phyloP scores from a whole-genome alignment of 2,797 vertebrate species.

The Sebastes goodei region DNA sequence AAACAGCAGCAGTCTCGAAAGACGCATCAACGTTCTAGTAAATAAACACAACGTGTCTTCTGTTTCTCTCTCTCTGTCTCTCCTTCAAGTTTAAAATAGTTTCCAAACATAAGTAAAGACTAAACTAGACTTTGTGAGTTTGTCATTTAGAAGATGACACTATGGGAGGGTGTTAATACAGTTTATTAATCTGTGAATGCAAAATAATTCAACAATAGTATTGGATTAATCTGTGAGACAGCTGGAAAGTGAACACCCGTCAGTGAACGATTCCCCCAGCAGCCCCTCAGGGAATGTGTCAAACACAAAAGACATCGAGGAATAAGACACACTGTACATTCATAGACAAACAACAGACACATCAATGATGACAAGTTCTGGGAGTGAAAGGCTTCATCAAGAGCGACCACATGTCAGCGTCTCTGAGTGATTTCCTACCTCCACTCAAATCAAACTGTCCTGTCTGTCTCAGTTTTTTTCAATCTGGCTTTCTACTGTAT shows the following conservation, averaged over 20 bases:
- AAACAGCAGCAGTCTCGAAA: not conserved
- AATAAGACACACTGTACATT: not conserved
- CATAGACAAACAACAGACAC: constrained; percentile 15
- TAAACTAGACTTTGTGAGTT: not conserved
- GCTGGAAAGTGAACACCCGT: not conserved
- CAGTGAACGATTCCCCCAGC: not conserved
- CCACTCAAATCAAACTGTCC: not conserved
- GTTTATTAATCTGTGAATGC: not conserved
- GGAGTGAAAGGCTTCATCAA: not conserved
- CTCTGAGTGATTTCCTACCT: constrained; percentile 16
- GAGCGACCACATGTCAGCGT: constrained; percentile 5
- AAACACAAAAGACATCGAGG: constrained; percentile 14
- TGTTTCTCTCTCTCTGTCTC: too few species aligned
- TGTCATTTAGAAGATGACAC: not conserved
- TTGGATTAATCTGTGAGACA: constrained; percentile 2
- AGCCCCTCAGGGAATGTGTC: constrained; percentile 4
- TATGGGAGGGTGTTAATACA: not conserved
- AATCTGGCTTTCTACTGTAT: not conserved
- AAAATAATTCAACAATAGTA: not conserved
- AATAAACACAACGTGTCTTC: too few species aligned
- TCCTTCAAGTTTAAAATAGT: not conserved
- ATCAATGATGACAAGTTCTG: constrained; percentile 25
- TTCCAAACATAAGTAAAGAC: not conserved
- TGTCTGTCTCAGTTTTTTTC: not conserved
- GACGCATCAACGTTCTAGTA: too few species aligned